Evolutionary conservation across 30 jellyfish, hydroid and myxozoan genomes (phyloP), one percentile per base, ranked within the genome.

Genomic region (Nemopilema nomurai): DNA sequence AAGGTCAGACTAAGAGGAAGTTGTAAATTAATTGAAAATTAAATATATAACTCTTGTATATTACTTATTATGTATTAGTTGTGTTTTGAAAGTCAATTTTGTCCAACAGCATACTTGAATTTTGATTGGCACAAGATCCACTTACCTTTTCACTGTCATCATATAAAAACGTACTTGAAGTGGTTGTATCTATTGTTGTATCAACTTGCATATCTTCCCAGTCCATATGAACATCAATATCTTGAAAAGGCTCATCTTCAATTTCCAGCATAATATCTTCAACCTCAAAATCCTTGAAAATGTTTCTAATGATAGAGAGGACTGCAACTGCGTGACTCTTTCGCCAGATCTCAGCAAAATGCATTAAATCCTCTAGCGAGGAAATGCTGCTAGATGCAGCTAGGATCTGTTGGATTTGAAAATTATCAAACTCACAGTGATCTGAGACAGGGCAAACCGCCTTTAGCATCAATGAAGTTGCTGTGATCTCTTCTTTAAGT

Each of bases 61-160:
- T 70, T 26, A 4, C 63, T 22, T 4, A 1, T 4, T 70, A 3
- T 70, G 63, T 4, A 26, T 24, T 4, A 70, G 63, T 4, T 70
- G 33, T 26, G 63, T 13, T 70, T 28, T 28, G 49, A 69, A 69
- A 69, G 80, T 31, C 33, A 1, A 20, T 70, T 70, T 31, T 31
- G 26, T 31, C 80, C 24, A 70, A 70, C 57, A 70, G 63, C 63
- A 21, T 62, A 70, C 80, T 70, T 28, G 80, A 31, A 70, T 70
- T 31, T 70, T 70, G 63, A 70, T n/a, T 70, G 18, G 28, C 33
- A 31, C 53, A 70, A 70, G 26, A 4, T 70, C 80, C 62, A 70
- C 80, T 70, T 28, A 28, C 79, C 6, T 23, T 18, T 69, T 23
- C 79, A 69, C 79, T 69, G 27, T 69, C 79, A 19, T 28, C 79